Percentiles rank a stretch among this genome's conserved stretches.
These are phyloP conservation scores for Augochlorella aurata DNA, from an alignment of 2,888 invertebrate species.

Conservation along the genomic window DNA sequence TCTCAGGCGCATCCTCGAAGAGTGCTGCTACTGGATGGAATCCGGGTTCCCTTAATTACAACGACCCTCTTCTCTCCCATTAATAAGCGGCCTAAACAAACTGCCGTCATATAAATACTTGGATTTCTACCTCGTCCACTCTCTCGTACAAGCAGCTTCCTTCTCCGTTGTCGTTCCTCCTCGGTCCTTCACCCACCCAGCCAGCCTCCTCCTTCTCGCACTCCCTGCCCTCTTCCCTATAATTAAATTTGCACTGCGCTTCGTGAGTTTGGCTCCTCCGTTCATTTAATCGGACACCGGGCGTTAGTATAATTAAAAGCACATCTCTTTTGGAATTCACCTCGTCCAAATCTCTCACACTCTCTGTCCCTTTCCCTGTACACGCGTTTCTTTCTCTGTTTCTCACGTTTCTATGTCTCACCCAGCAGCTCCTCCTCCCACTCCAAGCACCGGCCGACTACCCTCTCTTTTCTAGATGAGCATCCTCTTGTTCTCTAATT, in stretches of 20 bases:
- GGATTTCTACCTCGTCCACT: constrained; percentile 71
- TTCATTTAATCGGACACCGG: constrained; percentile 79
- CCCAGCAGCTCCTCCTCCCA: background rate
- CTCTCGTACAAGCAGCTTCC: constrained; percentile 38
- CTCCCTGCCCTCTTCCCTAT: constrained; percentile 68
- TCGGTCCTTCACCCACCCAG: background rate
- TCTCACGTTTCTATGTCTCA: constrained; percentile 4
- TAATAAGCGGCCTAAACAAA: constrained; percentile 79
- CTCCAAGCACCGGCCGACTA: background rate
- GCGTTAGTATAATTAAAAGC: constrained; percentile 79
- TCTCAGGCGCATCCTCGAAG: constrained; percentile 58
- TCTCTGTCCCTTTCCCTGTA: constrained; percentile 4
- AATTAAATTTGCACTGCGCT: constrained; percentile 79
- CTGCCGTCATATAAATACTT: constrained; percentile 78
- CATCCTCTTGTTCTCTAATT: constrained; percentile 67
- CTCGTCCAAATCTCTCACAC: constrained; percentile 57
- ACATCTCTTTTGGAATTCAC: constrained; percentile 77
- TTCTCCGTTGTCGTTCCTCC: constrained; percentile 36
- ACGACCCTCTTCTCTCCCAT: constrained; percentile 76
- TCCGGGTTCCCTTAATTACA: constrained; percentile 77
- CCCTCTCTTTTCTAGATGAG: constrained; percentile 43
- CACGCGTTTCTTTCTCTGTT: constrained; percentile 6
- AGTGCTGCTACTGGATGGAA: constrained; percentile 67
- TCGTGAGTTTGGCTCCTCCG: constrained; percentile 72
- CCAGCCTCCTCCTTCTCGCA: constrained; percentile 17